Evolutionary conservation across 2,888 invertebrate genomes (phyloP), one percentile per base, ranked within the genome.

Genomic region (Itoplectis maculator): DNA sequence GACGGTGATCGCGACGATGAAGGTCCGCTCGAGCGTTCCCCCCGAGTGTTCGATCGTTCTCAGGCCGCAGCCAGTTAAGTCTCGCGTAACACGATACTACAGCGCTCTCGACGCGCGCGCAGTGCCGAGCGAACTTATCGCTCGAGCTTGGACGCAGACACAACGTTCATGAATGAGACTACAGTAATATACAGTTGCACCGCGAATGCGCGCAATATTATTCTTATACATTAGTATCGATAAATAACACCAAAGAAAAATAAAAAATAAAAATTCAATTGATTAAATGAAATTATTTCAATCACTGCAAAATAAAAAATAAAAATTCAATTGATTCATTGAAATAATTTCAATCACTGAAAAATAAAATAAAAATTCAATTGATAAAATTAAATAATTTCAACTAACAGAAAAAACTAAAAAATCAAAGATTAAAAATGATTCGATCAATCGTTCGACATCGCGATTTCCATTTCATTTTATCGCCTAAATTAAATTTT

Each of bases 141-240:
- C 61, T 45, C 61, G 72, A n/a, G 29, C 72, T 45, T 51, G 69
- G 2, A 2, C 3, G 78, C 75, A 82, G 82, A 82, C 82, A 65
- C 65, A 82, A 82, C 82, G 78, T 82, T 79, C 59, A 82, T 79
- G 73, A 82, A 82, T 82, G 82, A 37, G 18, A 75, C 65, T 63
- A 82, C 69, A 45, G 51, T 70, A 70, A 78, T 74, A 29, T 5
- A 29, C 29, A 78, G 59, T 40, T 42, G 23, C 15, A 35, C 23
- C 54, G 42, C 5, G 70, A 65, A 51, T n/a, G n/a, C n/a, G n/a
- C 54, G 51, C 45, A 72, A 37, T 65, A 56, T 40, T 29, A 9
- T 54, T 2, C 29, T 29, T 29, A 29, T 63, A 40, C 59, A 68
- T 15, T 15, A 9, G 13, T 54, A 69, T 37, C 45, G 42, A 61